These are phyloP conservation scores for Spilogale gracilis DNA, from an alignment of 2,113 vertebrate species.

Conservation along the genomic window DNA sequence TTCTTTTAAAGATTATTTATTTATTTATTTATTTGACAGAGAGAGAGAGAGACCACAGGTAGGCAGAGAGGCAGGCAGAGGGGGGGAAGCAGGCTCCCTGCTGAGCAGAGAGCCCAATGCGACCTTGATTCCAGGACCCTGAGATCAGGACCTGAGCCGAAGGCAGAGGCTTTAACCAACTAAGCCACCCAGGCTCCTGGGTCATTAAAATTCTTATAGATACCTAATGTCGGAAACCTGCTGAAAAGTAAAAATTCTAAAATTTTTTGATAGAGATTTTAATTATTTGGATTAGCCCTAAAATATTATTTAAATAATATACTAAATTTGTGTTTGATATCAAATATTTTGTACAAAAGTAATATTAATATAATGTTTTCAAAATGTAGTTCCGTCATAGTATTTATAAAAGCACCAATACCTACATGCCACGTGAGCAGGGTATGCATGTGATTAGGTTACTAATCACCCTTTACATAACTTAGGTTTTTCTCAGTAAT, in stretches of 20 bases:
- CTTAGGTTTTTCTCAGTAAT: slow-evolving; percentile 1
- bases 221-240: not conserved
- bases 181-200: too few species aligned
- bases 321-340: not conserved
- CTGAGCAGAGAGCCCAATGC: too few species aligned
- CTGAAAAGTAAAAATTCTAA: not conserved
- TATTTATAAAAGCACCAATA: not conserved
- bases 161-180: too few species aligned
- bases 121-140: too few species aligned
- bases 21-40: too few species aligned
- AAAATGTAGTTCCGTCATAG: not conserved
- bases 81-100: too few species aligned
- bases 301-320: slow-evolving; percentile 8
- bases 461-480: not conserved
- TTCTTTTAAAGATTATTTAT: too few species aligned
- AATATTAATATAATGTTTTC: not conserved
- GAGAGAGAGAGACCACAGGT: too few species aligned
- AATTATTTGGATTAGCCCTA: slow-evolving; percentile 19
- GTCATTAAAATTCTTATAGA: not conserved
- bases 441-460: not conserved
- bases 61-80: too few species aligned
- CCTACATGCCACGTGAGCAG: not conserved
- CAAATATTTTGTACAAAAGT: slow-evolving; percentile 19
- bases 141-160: too few species aligned
- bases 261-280: not conserved